A percentile compares a stretch with the other conserved stretches of the same genome.
Evolutionary conservation across 2,888 invertebrate species (phyloP).

Genomic region (Andrena fulva): DNA sequence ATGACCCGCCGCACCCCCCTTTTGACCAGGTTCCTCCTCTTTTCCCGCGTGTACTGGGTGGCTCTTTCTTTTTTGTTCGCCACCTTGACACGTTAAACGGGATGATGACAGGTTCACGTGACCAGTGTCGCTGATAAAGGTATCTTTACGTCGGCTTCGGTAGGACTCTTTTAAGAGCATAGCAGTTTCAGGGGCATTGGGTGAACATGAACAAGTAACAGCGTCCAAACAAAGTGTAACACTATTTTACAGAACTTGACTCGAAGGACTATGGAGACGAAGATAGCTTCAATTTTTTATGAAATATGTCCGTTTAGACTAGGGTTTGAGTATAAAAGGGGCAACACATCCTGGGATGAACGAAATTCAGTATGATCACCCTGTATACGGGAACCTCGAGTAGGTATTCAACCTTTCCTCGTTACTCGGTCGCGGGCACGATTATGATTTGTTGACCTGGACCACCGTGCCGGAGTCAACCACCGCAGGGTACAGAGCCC

Average conservation of each 20-base stretch:
- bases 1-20: constrained; percentile 51
- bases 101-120: constrained; percentile 1
- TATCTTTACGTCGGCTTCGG: background rate
- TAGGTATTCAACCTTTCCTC: constrained; percentile 76
- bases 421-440: constrained; percentile 81
- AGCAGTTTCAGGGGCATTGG: background rate
- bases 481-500: constrained; percentile 64
- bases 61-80: constrained; percentile 37
- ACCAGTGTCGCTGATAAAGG: background rate
- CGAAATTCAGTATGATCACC: constrained; percentile 29
- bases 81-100: background rate
- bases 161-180: background rate
- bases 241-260: too few relatives aligned
- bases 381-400: constrained; percentile 61
- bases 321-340: background rate
- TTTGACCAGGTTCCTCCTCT: constrained; percentile 31
- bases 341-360: background rate
- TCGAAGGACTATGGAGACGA: too few relatives aligned
- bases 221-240: too few relatives aligned
- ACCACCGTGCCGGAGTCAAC: constrained; percentile 79
- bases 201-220: too few relatives aligned
- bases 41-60: constrained; percentile 57
- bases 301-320: too few relatives aligned
- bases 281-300: too few relatives aligned
- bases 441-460: constrained; percentile 82